A percentile compares a stretch with the other conserved stretches of the same genome.
phyloP scores from a whole-genome alignment of 2,888 invertebrate genomes.

The Myopa tessellatipennis region DNA sequence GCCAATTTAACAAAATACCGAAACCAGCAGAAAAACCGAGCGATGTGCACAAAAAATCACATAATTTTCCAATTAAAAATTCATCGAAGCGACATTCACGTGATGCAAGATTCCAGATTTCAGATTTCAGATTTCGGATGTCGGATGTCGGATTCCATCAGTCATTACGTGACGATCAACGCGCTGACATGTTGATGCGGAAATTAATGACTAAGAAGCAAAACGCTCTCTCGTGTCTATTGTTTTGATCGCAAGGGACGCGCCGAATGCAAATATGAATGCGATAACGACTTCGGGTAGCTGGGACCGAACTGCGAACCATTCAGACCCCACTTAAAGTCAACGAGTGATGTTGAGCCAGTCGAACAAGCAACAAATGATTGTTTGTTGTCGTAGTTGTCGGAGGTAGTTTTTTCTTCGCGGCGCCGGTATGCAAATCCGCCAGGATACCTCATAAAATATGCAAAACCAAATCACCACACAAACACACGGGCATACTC shows the following conservation, averaged over 20 bases:
- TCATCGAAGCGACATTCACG: constrained; percentile 54
- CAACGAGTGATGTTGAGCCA: not conserved
- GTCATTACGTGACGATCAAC: constrained; percentile 25
- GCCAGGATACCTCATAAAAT: constrained; percentile 31
- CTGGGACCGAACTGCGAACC: too few species aligned
- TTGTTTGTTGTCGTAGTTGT: constrained; percentile 8
- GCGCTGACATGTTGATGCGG: constrained; percentile 41
- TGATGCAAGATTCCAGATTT: constrained; percentile 23
- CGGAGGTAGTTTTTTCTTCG: not conserved
- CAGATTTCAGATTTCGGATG: not conserved
- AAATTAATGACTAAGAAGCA: constrained; percentile 51
- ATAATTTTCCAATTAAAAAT: constrained; percentile 55
- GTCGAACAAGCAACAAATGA: constrained; percentile 25
- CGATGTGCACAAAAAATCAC: constrained; percentile 40
- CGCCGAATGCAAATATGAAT: constrained; percentile 7
- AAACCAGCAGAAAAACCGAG: not conserved
- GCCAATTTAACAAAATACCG: constrained; percentile 47
- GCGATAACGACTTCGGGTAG: constrained; percentile 47
- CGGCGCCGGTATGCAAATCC: constrained; percentile 33
- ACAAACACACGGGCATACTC: constrained; percentile 54
- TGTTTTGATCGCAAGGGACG: constrained; percentile 39
- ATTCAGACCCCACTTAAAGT: not conserved
- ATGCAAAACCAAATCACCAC: constrained; percentile 38
- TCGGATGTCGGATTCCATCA: constrained; percentile 19
- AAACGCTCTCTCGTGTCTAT: not conserved